Evolutionary conservation across 2,113 vertebrate genomes (phyloP).

Genomic region (Stigmatopora argus): DNA sequence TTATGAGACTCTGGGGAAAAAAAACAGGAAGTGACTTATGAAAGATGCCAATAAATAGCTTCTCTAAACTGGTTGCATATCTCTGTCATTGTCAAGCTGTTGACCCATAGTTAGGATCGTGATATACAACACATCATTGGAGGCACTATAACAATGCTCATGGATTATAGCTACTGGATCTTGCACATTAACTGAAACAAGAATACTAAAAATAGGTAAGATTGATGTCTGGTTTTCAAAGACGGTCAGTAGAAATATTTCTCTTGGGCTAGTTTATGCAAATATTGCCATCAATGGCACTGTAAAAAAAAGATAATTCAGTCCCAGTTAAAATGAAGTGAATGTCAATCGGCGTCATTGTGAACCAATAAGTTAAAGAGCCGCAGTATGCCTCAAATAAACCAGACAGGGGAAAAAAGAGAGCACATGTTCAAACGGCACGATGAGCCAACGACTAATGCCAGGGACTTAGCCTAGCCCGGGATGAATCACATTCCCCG

Average conservation of each 20-base stretch:
- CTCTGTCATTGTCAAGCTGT: not conserved
- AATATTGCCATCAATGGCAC: not conserved
- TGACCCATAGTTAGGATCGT: not conserved
- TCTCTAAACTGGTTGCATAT: not conserved
- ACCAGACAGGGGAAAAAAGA: not conserved
- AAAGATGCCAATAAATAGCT: slow-evolving; percentile 20
- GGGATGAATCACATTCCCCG: slow-evolving; percentile 22
- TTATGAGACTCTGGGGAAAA: slow-evolving; percentile 1
- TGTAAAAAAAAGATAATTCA: too few relatives aligned
- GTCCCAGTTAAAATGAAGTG: too few relatives aligned
- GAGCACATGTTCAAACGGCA: not conserved
- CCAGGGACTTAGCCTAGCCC: slow-evolving; percentile 28
- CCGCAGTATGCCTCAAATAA: not conserved
- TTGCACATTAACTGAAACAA: slow-evolving; percentile 5
- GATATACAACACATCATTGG: not conserved
- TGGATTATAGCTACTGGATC: slow-evolving; percentile 4
- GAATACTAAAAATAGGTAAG: not conserved
- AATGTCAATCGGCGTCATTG: too few relatives aligned
- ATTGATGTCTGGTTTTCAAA: slow-evolving; percentile 3
- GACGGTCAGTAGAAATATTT: slow-evolving; percentile 38
- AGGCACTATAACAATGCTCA: slow-evolving; percentile 5
- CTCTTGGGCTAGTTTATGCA: slow-evolving; percentile 21
- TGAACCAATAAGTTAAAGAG: not conserved
- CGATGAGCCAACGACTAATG: slow-evolving; percentile 16
- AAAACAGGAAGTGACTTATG: slow-evolving; percentile 39